Base-by-base conservation (phyloP, 2,113 vertebrate genomes). In the Odontesthes bonariensis region DNA sequence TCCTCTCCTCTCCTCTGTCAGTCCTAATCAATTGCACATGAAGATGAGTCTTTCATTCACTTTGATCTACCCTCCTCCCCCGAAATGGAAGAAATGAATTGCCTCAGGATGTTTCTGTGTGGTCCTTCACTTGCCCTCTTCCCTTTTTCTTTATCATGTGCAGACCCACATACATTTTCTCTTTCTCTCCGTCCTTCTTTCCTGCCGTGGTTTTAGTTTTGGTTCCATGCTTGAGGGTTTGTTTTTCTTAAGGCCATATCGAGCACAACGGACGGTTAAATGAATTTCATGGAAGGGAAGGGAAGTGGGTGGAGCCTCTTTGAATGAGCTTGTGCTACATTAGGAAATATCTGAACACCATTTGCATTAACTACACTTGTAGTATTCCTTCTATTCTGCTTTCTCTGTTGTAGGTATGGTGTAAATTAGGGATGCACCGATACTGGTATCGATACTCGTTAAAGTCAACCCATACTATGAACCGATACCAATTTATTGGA, bases 21-120 rank as follows among this genome's bases (percentile, higher is more conserved):
- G 31, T 78, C 62, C 76, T 83, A 83, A 89, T 89, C 88, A 84
- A 73, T 83, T 63, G 66, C 87, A 89, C 81, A 88, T 81, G 82
- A 77, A 55, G 72, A 89, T 69, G 70, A 85, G 69, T 69, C 77
- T 62, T 83, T 86, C 63, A 23, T 40, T 84, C 80, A 27, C 77
- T 86, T 47, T 82, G 83, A 77, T 86, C 78, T 68, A 52, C 77
- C 66, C 54, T 83, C 72, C 60, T 68, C 57, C 55, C 78, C 62
- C 12, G 54, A 86, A 87, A 84, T 85, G 71, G 80, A 88, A 87
- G 81, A 86, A 89, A 86, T 85, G 65, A 84, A 86, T 79, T 27
- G 66, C 86, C 80, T 72, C 70, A 76, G 84, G 82, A 86, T 89
- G 75, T 88, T 84, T 86, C 77, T 73, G 68, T 88, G 86, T 82